Conservation (phyloP, 2,113 vertebrate genomes). For the Callocephalon fimbriatum region DNA sequence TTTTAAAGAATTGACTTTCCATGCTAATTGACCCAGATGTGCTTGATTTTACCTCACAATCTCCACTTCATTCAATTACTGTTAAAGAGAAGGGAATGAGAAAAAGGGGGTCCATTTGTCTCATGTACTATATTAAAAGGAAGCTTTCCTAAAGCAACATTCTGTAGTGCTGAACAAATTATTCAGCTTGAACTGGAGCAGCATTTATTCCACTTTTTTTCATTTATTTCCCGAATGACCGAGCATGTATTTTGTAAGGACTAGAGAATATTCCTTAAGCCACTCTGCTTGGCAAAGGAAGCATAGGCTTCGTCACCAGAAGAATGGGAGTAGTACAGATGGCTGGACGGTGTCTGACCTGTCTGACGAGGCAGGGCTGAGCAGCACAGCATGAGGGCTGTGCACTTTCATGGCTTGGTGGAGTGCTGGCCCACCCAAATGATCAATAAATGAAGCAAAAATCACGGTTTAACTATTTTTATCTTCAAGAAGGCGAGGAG, state of each 20-base stretch:
- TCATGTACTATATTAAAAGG: slow-evolving; percentile 9
- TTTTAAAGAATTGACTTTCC: slow-evolving; percentile 69
- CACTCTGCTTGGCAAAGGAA: neutral
- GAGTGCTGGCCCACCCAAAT: accelerated
- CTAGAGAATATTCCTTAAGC: neutral
- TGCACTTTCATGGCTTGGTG: neutral
- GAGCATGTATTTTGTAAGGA: neutral
- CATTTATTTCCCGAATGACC: neutral
- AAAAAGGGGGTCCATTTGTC: slow-evolving; percentile 17
- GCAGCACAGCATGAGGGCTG: neutral
- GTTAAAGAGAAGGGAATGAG: slow-evolving; percentile 37
- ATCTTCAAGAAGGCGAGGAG: neutral
- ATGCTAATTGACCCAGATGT: slow-evolving; percentile 72
- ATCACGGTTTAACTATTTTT: neutral
- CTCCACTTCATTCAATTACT: slow-evolving; percentile 43
- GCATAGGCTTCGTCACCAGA: neutral
- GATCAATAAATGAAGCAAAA: neutral
- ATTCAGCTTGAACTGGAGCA: neutral
- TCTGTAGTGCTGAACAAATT: slow-evolving; percentile 19
- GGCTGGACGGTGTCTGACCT: neutral
- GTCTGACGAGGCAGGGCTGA: neutral
- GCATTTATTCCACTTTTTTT: neutral
- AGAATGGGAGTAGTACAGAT: neutral
- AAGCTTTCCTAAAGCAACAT: slow-evolving; percentile 26
- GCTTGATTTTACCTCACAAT: slow-evolving; percentile 54